Conservation (phyloP, 2,113 vertebrate genomes). For the Ptyas mucosa region DNA sequence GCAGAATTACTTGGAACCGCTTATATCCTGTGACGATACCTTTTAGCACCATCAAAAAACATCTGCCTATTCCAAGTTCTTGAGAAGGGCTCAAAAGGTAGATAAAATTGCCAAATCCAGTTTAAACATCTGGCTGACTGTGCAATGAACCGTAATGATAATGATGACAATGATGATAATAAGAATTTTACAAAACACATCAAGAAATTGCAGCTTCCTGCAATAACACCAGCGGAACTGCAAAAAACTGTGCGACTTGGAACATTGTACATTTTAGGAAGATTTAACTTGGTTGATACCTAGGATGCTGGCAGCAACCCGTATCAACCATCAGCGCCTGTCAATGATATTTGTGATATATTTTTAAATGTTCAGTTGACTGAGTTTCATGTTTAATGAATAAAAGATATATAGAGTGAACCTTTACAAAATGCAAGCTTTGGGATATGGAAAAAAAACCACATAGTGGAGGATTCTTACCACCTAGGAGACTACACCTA, state of each 20-base stretch:
- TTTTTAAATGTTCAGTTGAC: no score
- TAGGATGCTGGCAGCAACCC: no score
- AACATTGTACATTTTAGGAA: no score
- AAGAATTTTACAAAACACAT: no score
- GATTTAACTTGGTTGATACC: no score
- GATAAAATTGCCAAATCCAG: background rate
- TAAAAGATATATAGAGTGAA: conserved; percentile 3
- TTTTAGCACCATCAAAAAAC: background rate
- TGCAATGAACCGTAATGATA: background rate
- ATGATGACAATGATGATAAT: no score
- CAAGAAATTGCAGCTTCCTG: no score
- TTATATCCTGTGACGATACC: background rate
- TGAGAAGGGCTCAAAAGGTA: background rate
- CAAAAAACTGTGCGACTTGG: no score
- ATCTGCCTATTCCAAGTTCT: background rate
- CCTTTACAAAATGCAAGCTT: background rate
- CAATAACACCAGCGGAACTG: no score
- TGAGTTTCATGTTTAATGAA: no score
- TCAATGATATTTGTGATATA: no score
- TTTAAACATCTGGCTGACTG: background rate
- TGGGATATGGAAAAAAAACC: background rate
- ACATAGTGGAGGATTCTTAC: background rate
- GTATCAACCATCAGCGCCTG: no score
- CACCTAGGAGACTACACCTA: background rate
- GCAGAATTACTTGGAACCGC: background rate